Percentiles rank a stretch among this genome's conserved stretches.
phyloP scores from a whole-genome alignment of 2,797 vertebrate genomes.

The Heterohyrax brucei region DNA sequence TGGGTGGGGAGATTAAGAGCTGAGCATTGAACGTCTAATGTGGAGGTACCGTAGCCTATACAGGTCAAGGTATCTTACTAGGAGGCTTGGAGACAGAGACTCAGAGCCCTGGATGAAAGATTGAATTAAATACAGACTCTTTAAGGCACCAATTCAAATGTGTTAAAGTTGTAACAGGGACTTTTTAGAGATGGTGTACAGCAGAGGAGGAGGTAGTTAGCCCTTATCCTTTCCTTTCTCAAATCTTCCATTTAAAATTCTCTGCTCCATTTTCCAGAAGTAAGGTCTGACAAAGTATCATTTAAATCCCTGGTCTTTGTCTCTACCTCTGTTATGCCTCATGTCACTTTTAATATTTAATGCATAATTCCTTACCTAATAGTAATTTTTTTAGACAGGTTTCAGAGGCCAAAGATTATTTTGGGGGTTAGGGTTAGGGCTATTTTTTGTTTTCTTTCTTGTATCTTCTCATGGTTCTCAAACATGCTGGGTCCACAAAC shows the following conservation, averaged over 20 bases:
- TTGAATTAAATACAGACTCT: neutral
- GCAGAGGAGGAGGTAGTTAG: neutral
- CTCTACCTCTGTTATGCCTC: neutral
- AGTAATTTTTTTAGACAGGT: neutral
- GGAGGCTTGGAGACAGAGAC: neutral
- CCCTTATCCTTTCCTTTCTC: neutral
- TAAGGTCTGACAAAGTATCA: neutral
- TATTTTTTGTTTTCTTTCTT: slow-evolving; percentile 8
- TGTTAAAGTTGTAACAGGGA: neutral
- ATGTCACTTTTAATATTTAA: neutral
- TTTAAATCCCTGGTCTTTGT: neutral
- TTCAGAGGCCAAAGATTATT: neutral
- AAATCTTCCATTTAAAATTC: slow-evolving; percentile 42
- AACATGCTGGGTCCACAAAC: neutral
- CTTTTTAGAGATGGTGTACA: neutral
- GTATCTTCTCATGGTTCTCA: slow-evolving; percentile 3
- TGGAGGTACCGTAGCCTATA: neutral
- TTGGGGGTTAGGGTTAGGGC: too few relatives aligned
- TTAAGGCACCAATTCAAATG: neutral
- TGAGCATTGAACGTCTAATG: neutral
- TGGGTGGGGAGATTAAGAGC: neutral
- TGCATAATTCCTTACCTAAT: neutral
- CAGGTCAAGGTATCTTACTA: neutral
- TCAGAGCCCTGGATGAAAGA: neutral
- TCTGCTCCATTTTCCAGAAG: neutral